Conservation (phyloP, 2,888 invertebrate species). For the Brachypalpus laphriformis region DNA sequence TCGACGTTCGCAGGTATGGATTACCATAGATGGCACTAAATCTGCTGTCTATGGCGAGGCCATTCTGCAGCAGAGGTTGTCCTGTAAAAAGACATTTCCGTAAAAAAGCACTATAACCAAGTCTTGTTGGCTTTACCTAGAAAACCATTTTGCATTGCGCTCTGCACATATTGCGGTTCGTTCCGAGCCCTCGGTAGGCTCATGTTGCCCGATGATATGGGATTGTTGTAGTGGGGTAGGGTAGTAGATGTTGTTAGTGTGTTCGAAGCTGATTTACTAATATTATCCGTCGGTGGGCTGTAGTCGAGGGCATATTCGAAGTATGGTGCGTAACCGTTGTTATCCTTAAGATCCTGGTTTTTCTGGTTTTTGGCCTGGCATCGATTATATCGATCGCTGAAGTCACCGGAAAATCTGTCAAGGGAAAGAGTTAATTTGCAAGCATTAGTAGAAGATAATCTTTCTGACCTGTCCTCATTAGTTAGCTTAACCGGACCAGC, state of each 20-base stretch:
- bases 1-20: constrained; percentile 91
- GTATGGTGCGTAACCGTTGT: constrained; percentile 85
- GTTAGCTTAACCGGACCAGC: constrained; percentile 91
- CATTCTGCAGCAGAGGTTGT: constrained; percentile 82
- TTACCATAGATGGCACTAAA: constrained; percentile 95
- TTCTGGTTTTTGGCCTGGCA: constrained; percentile 79
- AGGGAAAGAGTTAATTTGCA: not conserved
- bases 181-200: constrained; percentile 81
- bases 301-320: constrained; percentile 95
- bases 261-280: constrained; percentile 75
- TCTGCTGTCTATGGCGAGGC: constrained; percentile 83
- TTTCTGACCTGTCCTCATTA: constrained; percentile 84
- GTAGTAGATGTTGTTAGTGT: constrained; percentile 79
- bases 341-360: constrained; percentile 78
- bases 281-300: constrained; percentile 87
- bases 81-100: constrained; percentile 75
- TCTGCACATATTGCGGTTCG: constrained; percentile 78
- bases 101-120: not conserved
- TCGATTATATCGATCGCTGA: constrained; percentile 80
- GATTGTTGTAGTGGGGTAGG: constrained; percentile 79
- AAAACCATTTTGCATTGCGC: constrained; percentile 80
- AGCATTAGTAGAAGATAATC: not conserved
- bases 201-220: constrained; percentile 77
- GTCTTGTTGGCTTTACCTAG: constrained; percentile 76
- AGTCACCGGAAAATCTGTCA: constrained; percentile 81